Evolutionary conservation across 2,888 invertebrate species (phyloP).

Genomic region (Nesidiocoris tenuis): DNA sequence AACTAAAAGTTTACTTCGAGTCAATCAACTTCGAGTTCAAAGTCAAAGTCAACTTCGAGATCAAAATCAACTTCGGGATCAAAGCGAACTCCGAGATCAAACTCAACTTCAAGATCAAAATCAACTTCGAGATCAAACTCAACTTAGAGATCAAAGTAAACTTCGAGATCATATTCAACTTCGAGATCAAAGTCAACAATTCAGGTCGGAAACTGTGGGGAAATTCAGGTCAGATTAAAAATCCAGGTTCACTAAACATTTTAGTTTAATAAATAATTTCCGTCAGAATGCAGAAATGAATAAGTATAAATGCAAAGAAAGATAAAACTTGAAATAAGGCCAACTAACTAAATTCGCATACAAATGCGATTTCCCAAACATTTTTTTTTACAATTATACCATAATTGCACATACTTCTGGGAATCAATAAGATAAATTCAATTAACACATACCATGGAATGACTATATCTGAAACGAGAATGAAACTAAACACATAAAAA

Average conservation of each 20-base stretch:
- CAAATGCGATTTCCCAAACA: conserved; percentile 23
- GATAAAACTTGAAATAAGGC: conserved; percentile 34
- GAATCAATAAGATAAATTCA: conserved; percentile 10
- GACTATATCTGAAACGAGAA: conserved; percentile 11
- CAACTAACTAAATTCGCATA: conserved; percentile 19
- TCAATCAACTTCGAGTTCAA: too few species aligned
- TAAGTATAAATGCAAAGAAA: conserved; percentile 42
- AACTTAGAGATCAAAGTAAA: too few species aligned
- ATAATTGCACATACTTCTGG: conserved; percentile 37
- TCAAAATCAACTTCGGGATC: too few species aligned
- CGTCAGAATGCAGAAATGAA: conserved; percentile 33
- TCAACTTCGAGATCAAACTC: too few species aligned
- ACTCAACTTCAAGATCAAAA: too few species aligned
- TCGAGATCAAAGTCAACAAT: too few species aligned
- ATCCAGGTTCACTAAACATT: conserved; percentile 41
- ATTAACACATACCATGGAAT: conserved; percentile 22
- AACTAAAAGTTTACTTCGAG: too few species aligned
- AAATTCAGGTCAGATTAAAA: too few species aligned
- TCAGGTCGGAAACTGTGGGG: too few species aligned
- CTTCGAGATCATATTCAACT: too few species aligned
- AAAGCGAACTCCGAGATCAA: too few species aligned
- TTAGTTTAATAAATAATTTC: conserved; percentile 42
- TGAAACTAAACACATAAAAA: neutral
- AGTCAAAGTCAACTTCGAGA: too few species aligned
- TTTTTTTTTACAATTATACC: conserved; percentile 38